Conservation (phyloP, 2,888 invertebrate species). For the Syrphus vitripennis region DNA sequence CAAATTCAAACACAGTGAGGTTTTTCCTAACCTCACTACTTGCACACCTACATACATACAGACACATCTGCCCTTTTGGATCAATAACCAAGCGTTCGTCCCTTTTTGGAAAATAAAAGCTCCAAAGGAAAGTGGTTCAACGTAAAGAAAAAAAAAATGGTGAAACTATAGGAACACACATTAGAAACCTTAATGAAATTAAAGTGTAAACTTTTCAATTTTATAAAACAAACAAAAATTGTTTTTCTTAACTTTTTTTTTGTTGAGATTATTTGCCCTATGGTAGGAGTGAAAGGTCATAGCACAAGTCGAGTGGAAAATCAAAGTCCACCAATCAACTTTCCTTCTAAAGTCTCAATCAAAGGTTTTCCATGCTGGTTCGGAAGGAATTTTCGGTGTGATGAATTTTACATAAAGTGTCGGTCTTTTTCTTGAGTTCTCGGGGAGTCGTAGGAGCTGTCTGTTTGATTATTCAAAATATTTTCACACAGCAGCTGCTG, state of each 20-base stretch:
- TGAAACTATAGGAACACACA: neutral
- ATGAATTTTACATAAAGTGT: conserved; percentile 34
- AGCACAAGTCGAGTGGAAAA: conserved; percentile 18
- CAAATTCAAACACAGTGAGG: neutral
- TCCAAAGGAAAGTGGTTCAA: neutral
- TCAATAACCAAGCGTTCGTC: conserved; percentile 18
- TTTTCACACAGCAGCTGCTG: neutral
- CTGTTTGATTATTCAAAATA: conserved; percentile 14
- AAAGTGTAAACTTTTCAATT: conserved; percentile 40
- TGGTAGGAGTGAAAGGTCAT: neutral
- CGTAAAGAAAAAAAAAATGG: too few species aligned
- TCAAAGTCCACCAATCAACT: conserved; percentile 30
- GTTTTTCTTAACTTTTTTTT: neutral
- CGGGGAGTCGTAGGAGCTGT: conserved; percentile 15
- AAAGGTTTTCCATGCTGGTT: neutral
- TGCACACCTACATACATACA: neutral
- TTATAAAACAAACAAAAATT: conserved; percentile 19
- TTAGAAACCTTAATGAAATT: conserved; percentile 1
- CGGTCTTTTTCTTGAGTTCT: conserved; percentile 12
- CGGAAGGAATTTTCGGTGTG: conserved; percentile 1
- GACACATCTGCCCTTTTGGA: conserved; percentile 23
- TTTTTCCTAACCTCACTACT: neutral
- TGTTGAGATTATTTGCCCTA: neutral
- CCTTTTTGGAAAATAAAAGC: neutral
- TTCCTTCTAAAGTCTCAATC: conserved; percentile 16